phyloP scores from a whole-genome alignment of 2,888 invertebrate genomes.

The Pseudococcus longispinus region DNA sequence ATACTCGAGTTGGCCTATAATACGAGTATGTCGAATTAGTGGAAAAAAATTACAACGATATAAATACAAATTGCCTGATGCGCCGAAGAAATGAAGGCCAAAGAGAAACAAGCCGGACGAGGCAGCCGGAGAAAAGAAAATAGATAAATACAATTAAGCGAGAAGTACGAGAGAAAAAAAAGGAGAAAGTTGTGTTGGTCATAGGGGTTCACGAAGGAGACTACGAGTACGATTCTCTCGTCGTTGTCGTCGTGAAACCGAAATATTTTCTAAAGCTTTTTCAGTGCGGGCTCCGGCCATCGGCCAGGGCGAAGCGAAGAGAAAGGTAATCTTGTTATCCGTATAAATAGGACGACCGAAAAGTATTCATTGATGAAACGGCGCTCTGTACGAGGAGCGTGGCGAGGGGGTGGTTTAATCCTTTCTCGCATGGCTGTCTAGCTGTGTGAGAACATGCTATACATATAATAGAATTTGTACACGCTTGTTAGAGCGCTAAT shows the following conservation, averaged over 20 bases:
- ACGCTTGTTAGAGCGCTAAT: slow-evolving; percentile 36
- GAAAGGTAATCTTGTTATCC: slow-evolving; percentile 1
- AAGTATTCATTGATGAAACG: slow-evolving; percentile 24
- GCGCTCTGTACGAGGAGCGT: neutral
- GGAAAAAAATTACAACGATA: neutral
- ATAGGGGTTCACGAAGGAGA: neutral
- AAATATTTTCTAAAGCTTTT: slow-evolving; percentile 1
- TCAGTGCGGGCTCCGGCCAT: neutral
- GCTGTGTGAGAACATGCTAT: neutral
- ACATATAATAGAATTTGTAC: slow-evolving; percentile 16
- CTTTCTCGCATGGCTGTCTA: neutral
- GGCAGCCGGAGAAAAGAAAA: neutral
- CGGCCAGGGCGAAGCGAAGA: neutral
- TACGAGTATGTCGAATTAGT: neutral
- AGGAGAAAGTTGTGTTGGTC: neutral
- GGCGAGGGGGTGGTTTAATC: neutral
- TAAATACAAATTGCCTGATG: neutral
- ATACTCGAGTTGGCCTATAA: neutral
- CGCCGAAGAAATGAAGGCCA: neutral
- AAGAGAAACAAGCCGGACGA: neutral
- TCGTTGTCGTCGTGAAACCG: neutral
- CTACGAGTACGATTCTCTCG: neutral
- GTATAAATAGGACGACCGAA: neutral
- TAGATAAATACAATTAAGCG: neutral
- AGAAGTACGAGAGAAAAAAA: neutral